phyloP scores from a whole-genome alignment of 2,113 vertebrate genomes.

The Clarias macrocephalus region DNA sequence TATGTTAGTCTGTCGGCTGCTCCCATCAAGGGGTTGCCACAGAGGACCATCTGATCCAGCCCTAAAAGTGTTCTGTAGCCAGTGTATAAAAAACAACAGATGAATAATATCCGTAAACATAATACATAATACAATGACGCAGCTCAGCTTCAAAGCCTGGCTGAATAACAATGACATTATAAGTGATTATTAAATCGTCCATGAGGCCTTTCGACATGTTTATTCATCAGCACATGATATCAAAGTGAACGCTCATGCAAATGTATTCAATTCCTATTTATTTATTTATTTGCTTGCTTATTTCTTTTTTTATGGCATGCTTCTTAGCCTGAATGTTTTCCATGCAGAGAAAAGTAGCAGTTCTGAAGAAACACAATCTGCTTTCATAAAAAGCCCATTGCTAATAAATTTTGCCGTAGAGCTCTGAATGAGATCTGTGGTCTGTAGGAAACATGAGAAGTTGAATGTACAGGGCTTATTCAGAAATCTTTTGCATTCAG shows the following conservation, averaged over 20 bases:
- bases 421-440: conserved; percentile 17
- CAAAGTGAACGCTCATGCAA: conserved; percentile 26
- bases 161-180: conserved; percentile 29
- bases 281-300: not conserved
- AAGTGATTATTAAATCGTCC: conserved; percentile 34
- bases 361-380: conserved; percentile 17
- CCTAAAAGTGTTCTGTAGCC: not conserved
- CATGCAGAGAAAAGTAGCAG: conserved; percentile 46
- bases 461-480: conserved; percentile 21
- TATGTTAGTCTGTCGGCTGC: no score
- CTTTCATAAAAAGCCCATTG: conserved; percentile 47
- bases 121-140: not conserved
- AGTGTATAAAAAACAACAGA: not conserved
- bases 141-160: conserved; percentile 17
- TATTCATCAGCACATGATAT: conserved; percentile 42
- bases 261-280: not conserved
- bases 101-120: conserved; percentile 17
- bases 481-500: conserved; percentile 38
- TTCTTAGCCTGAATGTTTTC: conserved; percentile 36
- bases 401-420: conserved; percentile 51
- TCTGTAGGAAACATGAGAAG: conserved; percentile 10
- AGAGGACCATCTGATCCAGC: no score
- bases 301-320: not conserved
- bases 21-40: no score
- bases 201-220: conserved; percentile 36